phyloP scores from a whole-genome alignment of 2,888 invertebrate species.

The Nephrotoma guestfalica region DNA sequence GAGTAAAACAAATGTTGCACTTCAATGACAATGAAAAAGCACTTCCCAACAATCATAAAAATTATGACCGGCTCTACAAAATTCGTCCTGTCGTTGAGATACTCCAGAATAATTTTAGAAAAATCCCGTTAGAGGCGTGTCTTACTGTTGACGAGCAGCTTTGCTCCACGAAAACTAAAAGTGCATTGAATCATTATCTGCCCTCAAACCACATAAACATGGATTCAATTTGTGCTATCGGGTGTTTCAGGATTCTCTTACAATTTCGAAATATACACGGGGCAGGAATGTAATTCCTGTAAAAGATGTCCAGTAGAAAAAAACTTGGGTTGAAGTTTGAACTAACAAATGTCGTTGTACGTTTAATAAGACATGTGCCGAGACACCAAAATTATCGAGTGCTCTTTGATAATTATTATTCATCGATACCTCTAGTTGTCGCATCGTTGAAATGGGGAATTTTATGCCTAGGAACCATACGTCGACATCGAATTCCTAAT shows the following conservation, averaged over 20 bases:
- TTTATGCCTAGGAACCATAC: neutral
- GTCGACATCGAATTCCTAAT: neutral
- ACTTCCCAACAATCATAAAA: neutral
- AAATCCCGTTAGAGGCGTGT: neutral
- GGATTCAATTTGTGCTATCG: too few relatives aligned
- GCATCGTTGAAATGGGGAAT: neutral
- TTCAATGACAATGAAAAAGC: neutral
- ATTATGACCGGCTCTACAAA: neutral
- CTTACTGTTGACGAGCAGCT: neutral
- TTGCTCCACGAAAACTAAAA: neutral
- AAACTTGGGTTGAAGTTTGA: constrained; percentile 12
- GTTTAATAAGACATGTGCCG: constrained; percentile 12
- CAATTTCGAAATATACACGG: too few relatives aligned
- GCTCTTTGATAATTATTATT: neutral
- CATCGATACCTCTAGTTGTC: neutral
- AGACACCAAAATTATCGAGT: neutral
- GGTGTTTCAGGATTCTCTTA: too few relatives aligned
- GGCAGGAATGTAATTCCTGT: constrained; percentile 5
- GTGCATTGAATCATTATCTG: too few relatives aligned
- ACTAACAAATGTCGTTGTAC: constrained; percentile 13
- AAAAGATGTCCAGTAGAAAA: constrained; percentile 10
- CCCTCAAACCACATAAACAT: too few relatives aligned
- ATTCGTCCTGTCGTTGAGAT: neutral
- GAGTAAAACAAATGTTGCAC: neutral
- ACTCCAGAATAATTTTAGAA: neutral